Evolutionary conservation across 2,113 vertebrate genomes (phyloP).

Genomic region (Syngnathus floridae): DNA sequence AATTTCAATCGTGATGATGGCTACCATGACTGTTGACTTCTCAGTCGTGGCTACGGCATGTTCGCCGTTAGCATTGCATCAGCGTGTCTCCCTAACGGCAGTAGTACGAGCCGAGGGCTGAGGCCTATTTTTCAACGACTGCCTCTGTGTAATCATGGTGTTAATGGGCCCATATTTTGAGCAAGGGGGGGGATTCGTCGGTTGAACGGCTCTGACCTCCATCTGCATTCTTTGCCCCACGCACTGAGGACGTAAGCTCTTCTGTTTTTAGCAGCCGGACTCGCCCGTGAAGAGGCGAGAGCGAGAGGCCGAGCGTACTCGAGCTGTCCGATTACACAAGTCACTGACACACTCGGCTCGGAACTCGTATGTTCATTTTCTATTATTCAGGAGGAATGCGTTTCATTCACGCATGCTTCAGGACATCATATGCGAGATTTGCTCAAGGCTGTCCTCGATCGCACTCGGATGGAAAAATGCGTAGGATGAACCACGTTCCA

Average conservation of each 20-base stretch:
- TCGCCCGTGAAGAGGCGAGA: conserved; percentile 21
- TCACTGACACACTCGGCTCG: neutral
- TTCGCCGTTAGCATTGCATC: conserved; percentile 7
- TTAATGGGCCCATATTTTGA: conserved; percentile 41
- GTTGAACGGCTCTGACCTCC: conserved; percentile 39
- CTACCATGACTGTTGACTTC: conserved; percentile 10
- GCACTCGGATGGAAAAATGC: neutral
- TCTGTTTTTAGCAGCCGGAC: conserved; percentile 44
- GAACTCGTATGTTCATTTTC: neutral
- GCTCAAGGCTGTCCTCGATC: neutral
- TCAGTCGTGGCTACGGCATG: conserved; percentile 1
- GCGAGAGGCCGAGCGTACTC: neutral
- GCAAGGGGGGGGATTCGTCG: conserved; percentile 21
- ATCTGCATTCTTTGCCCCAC: conserved; percentile 28
- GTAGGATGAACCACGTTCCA: no score
- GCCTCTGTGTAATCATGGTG: conserved; percentile 30
- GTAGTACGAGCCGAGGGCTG: neutral
- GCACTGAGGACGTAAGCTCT: conserved; percentile 17
- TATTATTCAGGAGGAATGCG: neutral
- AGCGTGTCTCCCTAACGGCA: neutral
- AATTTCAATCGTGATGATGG: no score
- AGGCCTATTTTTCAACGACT: conserved; percentile 26
- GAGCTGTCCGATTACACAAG: neutral
- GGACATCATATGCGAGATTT: neutral
- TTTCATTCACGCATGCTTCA: neutral